A percentile compares a stretch with the other conserved stretches of the same genome.
Conservation (phyloP, 2,113 vertebrate genomes). For the Todiramphus saurophagus region DNA sequence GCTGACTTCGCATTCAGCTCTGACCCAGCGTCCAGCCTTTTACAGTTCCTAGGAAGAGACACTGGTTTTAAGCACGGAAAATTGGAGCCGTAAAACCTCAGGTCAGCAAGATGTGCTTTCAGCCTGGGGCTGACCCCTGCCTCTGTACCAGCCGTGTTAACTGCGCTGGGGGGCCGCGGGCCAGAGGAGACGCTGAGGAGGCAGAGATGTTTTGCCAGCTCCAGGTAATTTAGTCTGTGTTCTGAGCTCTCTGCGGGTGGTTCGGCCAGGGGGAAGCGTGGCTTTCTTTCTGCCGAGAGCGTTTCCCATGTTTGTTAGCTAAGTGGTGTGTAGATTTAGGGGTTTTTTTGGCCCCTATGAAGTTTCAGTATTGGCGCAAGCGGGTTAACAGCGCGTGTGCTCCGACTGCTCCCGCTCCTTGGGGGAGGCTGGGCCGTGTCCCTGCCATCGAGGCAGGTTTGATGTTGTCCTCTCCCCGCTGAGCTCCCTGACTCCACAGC, state of each 20-base stretch:
- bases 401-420: not conserved
- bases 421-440: not conserved
- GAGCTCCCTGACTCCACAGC: not conserved
- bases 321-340: not conserved
- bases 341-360: not conserved
- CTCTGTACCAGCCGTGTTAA: not conserved
- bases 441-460: not conserved
- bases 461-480: not conserved
- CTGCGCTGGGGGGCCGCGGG: not conserved
- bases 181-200: not conserved
- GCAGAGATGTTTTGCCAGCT: not conserved
- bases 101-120: not conserved
- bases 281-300: not conserved
- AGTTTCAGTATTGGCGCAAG: not conserved
- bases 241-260: not conserved
- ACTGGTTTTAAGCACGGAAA: not conserved
- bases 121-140: not conserved
- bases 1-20: rapidly evolving
- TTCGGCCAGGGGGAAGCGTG: rapidly evolving
- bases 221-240: not conserved
- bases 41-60: not conserved
- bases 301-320: not conserved
- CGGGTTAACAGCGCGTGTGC: not conserved
- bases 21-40: not conserved
- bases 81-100: not conserved